Evolutionary conservation across 2,113 vertebrate genomes (phyloP), one percentile per base, ranked within the genome.

Genomic region (Rhinogobius similis): DNA sequence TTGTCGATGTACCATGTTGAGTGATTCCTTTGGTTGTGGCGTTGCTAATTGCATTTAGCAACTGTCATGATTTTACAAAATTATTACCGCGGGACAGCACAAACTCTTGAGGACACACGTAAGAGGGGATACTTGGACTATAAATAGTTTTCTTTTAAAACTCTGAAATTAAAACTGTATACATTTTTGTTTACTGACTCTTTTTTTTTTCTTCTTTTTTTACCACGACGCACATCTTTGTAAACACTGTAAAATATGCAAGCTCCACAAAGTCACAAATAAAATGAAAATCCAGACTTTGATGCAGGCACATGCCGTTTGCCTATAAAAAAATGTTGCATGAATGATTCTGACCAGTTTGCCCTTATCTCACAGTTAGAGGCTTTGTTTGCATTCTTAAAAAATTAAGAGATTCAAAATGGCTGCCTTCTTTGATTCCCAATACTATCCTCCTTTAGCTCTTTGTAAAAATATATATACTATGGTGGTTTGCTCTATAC

Each of bases 181-280:
- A 93, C 90, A 89, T 72, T 83, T 50, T 78, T 75, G 79, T 88
- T 86, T 81, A 83, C 82, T 71, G 59, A 86, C 82, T 85, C 81
- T 41, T 41, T 41, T 41, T 39, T 39, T 41, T 21, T 86, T 85
- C 81, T 41, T 41, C 11, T 41, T 39, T 39, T 41, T 21, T 86
- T 79, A 88, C 83, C 88, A 91, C 88, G 86, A 86, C 87, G 76
- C 88, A 90, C 79, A 86, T 83, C 82, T 92, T 83, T 91, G 89
- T 91, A 92, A 92, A 92, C 91, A 92, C 89, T 61, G 87, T 89
- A 91, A 90, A 91, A 91, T 91, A 90, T 90, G 90, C 89, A 93
- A 90, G 91, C 87, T 91, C 88, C 84, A 91, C 82, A 92, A 91
- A 91, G 82, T 92, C 90, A 92, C 88, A 88, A 90, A 86, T 76